Evolutionary conservation across 2,888 invertebrate genomes (phyloP), one percentile per base, ranked within the genome.

Genomic region (Cantharis flavilabris): DNA sequence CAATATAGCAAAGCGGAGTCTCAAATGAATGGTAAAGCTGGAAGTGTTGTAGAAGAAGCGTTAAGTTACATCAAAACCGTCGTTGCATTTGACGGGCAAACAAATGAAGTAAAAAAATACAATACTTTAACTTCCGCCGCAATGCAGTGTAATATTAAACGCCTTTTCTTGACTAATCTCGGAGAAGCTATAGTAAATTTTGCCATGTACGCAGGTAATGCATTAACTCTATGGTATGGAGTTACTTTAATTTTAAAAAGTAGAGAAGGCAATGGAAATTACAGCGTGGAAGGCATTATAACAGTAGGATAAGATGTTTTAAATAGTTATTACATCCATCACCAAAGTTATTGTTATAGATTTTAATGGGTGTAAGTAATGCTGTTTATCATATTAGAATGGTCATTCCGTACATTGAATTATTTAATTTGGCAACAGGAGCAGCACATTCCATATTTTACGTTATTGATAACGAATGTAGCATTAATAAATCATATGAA

Each of bases 191-290:
- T 92, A 4, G 88, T 95, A 33, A 95, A 94, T 93, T 91, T 95
- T 82, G 92, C 94, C 82, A 93, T 96, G 78, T 96, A 94, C 87
- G 89, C 91, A 64, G 92, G 94, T 5, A 96, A 96, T 84, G 94
- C 94, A 0, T 87, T 96, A 30, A 94, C 95, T 0, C 95, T 96
- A 87, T 96, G 95, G 94, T 96, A 95, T 86, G 96, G 96, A 0
- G 92, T 94, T 80, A 90, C 89, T 62, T 88, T 94, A 11, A 90
- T 94, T 83, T 83, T 92, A 0, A 90, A 91, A 18, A 92, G 93
- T 20, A 89, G 90, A 28, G 1, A 74, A n/a, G 65, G 79, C 18
- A 71, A 49, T 30, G 82, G 85, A 14, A 89, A 88, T 70, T 94
- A 94, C 82, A 89, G 91, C 75, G 90, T 93, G 0, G 90, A 90